Percentiles rank a stretch among this genome's conserved stretches.
These are phyloP conservation scores for Styela clava DNA, from an alignment of 23 tunicate genomes.

Conservation along the genomic window DNA sequence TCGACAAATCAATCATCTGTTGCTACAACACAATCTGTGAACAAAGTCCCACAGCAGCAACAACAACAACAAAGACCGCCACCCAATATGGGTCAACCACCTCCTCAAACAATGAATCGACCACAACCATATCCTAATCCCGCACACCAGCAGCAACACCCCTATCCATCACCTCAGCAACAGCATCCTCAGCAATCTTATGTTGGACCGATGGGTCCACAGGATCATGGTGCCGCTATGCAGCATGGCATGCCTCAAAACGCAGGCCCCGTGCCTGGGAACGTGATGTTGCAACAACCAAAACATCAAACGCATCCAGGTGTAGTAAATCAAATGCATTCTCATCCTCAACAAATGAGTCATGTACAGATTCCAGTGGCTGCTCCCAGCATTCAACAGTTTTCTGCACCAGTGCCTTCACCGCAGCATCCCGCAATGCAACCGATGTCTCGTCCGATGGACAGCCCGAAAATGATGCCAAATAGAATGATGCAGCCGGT, in stretches of 20 bases:
- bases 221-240: background rate
- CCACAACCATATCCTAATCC: background rate
- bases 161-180: background rate
- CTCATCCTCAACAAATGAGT: background rate
- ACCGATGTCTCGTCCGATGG: background rate
- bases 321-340: background rate
- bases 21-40: background rate
- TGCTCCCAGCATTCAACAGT: constrained; percentile 17
- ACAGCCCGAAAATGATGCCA: background rate
- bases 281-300: background rate
- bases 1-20: background rate
- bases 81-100: background rate
- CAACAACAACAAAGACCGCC: background rate
- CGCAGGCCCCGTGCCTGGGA: background rate
- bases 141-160: background rate
- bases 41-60: background rate
- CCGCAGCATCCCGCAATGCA: constrained; percentile 2
- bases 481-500: background rate
- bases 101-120: too few relatives aligned
- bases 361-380: constrained; percentile 16
- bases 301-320: background rate
- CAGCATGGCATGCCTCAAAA: background rate
- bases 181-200: background rate
- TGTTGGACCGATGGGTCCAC: background rate
- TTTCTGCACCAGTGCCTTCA: constrained; percentile 16